Conservation (phyloP, 1,140 invertebrate species). For the Eupeodes corollae region DNA sequence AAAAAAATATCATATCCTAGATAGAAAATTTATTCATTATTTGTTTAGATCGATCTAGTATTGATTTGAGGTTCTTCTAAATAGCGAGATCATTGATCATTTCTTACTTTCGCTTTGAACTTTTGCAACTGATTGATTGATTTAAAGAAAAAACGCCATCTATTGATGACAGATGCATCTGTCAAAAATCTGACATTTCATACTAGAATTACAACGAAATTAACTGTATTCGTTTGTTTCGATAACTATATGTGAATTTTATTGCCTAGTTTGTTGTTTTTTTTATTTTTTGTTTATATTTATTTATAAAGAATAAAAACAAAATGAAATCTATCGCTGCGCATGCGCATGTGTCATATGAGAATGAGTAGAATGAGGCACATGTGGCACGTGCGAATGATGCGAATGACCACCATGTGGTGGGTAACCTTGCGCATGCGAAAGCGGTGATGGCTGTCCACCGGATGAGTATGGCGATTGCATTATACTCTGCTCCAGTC, state of each 20-base stretch:
- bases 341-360: conserved; percentile 36
- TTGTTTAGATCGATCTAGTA: too few species aligned
- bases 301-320: not conserved
- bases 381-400: conserved; percentile 33
- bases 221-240: too few species aligned
- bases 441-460: conserved; percentile 39
- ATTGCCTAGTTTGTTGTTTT: too few species aligned
- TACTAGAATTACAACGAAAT: too few species aligned
- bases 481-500: conserved; percentile 36
- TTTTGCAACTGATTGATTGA: too few species aligned
- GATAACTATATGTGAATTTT: too few species aligned
- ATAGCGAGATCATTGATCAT: conserved; percentile 5
- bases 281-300: too few species aligned
- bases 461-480: conserved; percentile 34
- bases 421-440: conserved; percentile 32
- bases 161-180: too few species aligned
- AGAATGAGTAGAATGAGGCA: conserved; percentile 34
- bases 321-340: conserved; percentile 22
- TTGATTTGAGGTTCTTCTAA: not conserved
- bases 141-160: too few species aligned
- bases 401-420: conserved; percentile 25
- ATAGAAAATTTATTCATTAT: too few species aligned
- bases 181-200: too few species aligned
- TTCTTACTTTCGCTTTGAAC: not conserved
- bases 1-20: too few species aligned